These are phyloP conservation scores for Sesia apiformis DNA, from an alignment of 2,888 invertebrate species.

Conservation along the genomic window DNA sequence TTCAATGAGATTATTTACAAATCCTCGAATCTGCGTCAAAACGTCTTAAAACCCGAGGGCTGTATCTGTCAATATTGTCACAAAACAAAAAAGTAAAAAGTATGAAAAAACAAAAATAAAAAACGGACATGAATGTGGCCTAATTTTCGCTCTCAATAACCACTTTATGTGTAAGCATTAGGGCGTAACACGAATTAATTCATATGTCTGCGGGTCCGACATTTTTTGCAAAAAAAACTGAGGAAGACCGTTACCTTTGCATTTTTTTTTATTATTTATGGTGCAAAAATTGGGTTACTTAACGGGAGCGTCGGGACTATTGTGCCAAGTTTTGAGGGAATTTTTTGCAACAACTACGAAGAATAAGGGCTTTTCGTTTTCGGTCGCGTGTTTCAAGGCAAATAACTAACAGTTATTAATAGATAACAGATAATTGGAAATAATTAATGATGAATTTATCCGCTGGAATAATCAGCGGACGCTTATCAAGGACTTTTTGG, in stretches of 20 bases:
- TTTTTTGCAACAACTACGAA: slow-evolving; percentile 19
- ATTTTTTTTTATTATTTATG: slow-evolving; percentile 65
- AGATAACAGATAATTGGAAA: slow-evolving; percentile 27
- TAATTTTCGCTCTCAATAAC: slow-evolving; percentile 70
- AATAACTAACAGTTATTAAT: slow-evolving; percentile 40
- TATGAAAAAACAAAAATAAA: slow-evolving; percentile 19
- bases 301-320: slow-evolving; percentile 56
- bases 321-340: slow-evolving; percentile 42
- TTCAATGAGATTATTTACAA: slow-evolving; percentile 71
- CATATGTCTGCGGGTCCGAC: slow-evolving; percentile 32
- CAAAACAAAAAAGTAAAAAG: slow-evolving; percentile 50
- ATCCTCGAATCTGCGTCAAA: slow-evolving; percentile 45
- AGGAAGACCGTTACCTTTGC: slow-evolving; percentile 61
- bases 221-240: slow-evolving; percentile 30
- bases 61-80: slow-evolving; percentile 70
- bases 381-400: slow-evolving; percentile 24
- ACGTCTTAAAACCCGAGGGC: slow-evolving; percentile 31
- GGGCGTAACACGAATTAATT: slow-evolving; percentile 70
- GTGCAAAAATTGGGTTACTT: slow-evolving; percentile 74
- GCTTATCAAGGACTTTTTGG: too few species aligned
- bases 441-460: slow-evolving; percentile 41
- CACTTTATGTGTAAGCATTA: slow-evolving; percentile 64
- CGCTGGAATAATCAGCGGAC: too few species aligned
- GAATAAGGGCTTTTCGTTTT: slow-evolving; percentile 20
- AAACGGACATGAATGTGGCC: slow-evolving; percentile 55